Conservation (phyloP, 2,797 vertebrate genomes). For the Leuciscus waleckii region DNA sequence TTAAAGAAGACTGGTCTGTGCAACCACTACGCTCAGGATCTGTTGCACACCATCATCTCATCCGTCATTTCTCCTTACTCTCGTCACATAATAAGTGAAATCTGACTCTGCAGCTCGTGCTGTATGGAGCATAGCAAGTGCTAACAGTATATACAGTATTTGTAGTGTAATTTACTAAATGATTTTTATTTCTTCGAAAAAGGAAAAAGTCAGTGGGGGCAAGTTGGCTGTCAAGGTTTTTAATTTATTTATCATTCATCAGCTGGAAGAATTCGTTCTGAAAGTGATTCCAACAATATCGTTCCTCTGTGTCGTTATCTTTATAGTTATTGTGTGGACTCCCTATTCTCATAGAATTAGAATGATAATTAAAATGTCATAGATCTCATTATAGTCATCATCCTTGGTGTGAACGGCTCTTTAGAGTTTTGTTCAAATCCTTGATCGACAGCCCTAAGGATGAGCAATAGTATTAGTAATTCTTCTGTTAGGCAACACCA, state of each 20-base stretch:
- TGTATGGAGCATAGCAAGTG: no score
- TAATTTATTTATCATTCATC: neutral
- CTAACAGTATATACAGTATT: no score
- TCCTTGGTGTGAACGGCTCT: neutral
- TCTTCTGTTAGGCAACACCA: conserved; percentile 2
- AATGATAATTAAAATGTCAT: neutral
- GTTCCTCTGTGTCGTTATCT: neutral
- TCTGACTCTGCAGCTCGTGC: no score
- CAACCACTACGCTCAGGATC: no score
- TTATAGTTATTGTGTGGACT: neutral
- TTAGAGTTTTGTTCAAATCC: conserved; percentile 2
- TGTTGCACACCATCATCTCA: neutral
- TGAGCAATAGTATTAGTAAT: neutral
- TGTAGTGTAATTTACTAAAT: neutral
- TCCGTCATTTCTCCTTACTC: neutral
- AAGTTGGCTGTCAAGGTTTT: neutral
- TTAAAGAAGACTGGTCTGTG: no score
- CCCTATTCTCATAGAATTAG: neutral
- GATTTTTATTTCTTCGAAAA: neutral
- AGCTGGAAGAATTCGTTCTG: neutral
- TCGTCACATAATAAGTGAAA: no score
- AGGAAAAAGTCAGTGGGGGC: no score
- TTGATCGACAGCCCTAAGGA: neutral
- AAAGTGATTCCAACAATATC: neutral
- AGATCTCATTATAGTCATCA: neutral